phyloP scores from a whole-genome alignment of 2,888 invertebrate species.

The Mesodorylaimus sp. region DNA sequence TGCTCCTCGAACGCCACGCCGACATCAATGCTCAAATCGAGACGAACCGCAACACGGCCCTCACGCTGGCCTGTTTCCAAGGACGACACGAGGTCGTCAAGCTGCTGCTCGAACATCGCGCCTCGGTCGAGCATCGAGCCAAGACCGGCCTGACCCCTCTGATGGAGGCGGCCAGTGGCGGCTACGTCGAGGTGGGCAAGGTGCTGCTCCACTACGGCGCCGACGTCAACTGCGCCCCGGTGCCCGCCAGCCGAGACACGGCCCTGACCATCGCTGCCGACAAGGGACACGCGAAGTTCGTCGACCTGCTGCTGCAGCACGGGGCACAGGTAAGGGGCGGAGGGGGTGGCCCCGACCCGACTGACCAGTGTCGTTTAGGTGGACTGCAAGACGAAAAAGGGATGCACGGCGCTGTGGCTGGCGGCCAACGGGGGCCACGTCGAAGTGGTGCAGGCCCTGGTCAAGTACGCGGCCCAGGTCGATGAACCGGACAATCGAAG shows the following conservation, averaged over 20 bases:
- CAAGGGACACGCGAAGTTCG: slow-evolving; percentile 77
- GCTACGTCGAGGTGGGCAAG: slow-evolving; percentile 91
- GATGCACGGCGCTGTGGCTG: slow-evolving; percentile 91
- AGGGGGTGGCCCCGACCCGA: too few species aligned
- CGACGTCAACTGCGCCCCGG: slow-evolving; percentile 94
- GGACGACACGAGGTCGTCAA: slow-evolving; percentile 83
- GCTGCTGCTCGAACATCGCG: slow-evolving; percentile 68
- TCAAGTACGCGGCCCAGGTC: slow-evolving; percentile 73
- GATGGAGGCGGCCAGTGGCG: slow-evolving; percentile 98
- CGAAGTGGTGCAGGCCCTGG: slow-evolving; percentile 81
- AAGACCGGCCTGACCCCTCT: slow-evolving; percentile 93
- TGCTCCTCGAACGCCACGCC: slow-evolving; percentile 53
- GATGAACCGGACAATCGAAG: slow-evolving; percentile 96
- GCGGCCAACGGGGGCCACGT: slow-evolving; percentile 91
- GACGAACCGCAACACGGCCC: slow-evolving; percentile 90
- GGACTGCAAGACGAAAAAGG: slow-evolving; percentile 63
- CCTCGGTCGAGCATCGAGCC: slow-evolving; percentile 91
- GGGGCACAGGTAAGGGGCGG: slow-evolving; percentile 14
- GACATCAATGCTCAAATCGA: slow-evolving; percentile 96
- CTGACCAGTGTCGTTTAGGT: slow-evolving; percentile 7
- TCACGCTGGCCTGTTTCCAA: slow-evolving; percentile 88
- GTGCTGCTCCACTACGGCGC: slow-evolving; percentile 88
- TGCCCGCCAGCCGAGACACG: slow-evolving; percentile 90
- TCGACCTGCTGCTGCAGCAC: slow-evolving; percentile 37
- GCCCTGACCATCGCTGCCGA: slow-evolving; percentile 98